Conservation (phyloP, 2,888 invertebrate species). For the Notocelia uddmanniana region DNA sequence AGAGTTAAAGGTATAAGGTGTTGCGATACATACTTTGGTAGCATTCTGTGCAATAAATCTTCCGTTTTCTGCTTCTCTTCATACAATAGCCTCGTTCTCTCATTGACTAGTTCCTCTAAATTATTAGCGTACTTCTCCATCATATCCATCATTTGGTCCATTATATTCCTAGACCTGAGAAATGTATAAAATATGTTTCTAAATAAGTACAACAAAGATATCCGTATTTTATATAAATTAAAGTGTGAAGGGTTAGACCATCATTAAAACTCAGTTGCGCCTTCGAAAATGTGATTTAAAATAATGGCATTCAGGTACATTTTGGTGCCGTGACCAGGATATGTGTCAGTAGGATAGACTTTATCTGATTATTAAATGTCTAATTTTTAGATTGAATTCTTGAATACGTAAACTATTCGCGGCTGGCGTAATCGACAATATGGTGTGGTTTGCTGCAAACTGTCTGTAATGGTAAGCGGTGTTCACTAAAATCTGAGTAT, state of each 20-base stretch:
- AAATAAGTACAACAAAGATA: neutral
- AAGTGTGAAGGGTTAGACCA: neutral
- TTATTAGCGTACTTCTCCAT: constrained; percentile 98
- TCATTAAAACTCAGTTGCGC: neutral
- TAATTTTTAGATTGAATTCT: no score
- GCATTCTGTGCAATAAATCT: constrained; percentile 96
- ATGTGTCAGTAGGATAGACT: neutral
- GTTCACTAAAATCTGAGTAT: no score
- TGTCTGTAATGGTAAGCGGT: no score
- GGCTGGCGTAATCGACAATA: no score
- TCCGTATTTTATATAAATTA: neutral
- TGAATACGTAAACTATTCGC: no score
- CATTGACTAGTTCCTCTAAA: constrained; percentile 96
- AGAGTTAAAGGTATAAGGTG: constrained; percentile 31
- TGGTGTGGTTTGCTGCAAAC: no score
- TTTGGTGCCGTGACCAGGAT: constrained; percentile 18
- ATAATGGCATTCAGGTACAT: neutral
- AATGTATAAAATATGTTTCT: neutral
- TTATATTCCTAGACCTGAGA: constrained; percentile 93
- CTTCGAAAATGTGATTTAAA: neutral
- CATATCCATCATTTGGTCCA: constrained; percentile 99
- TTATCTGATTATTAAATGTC: neutral
- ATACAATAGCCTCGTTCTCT: constrained; percentile 94
- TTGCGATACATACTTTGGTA: constrained; percentile 90
- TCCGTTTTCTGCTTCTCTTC: constrained; percentile 97